Conservation (phyloP, 2,888 invertebrate genomes). For the Tenthredo amoena region DNA sequence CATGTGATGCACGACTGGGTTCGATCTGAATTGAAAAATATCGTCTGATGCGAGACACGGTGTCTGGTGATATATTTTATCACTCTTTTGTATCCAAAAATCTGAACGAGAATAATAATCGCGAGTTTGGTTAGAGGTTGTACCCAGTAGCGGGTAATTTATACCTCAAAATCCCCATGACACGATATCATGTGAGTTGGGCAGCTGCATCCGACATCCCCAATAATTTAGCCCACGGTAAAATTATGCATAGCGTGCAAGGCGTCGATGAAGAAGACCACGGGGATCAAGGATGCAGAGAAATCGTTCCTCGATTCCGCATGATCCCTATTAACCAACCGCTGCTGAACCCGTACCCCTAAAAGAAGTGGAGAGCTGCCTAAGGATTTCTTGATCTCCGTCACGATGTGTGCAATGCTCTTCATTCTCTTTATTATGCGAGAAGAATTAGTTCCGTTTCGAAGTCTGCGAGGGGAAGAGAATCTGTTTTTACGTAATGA, state of each 20-base stretch:
- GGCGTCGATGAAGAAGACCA: slow-evolving; percentile 49
- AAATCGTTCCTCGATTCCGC: slow-evolving; percentile 33
- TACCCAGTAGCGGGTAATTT: neutral
- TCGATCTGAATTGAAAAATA: too few relatives aligned
- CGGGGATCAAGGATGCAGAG: slow-evolving; percentile 30
- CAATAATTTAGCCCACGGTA: slow-evolving; percentile 30
- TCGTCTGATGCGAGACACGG: too few relatives aligned
- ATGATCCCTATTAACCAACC: neutral
- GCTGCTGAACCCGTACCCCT: neutral
- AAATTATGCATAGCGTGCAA: slow-evolving; percentile 51
- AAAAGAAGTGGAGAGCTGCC: neutral
- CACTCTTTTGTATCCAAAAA: too few relatives aligned
- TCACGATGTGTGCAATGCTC: neutral
- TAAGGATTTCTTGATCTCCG: neutral
- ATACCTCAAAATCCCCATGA: neutral
- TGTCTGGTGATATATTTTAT: too few relatives aligned
- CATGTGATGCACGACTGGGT: too few relatives aligned
- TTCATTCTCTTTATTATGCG: neutral
- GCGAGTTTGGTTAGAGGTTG: neutral
- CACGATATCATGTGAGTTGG: slow-evolving; percentile 39
- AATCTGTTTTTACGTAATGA: neutral
- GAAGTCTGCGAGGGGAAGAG: neutral
- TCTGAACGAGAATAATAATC: too few relatives aligned
- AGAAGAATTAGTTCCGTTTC: neutral
- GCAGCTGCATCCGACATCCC: slow-evolving; percentile 52